Evolutionary conservation across 2,797 vertebrate genomes (phyloP).

Genomic region (Arrhamphus sclerolepis): DNA sequence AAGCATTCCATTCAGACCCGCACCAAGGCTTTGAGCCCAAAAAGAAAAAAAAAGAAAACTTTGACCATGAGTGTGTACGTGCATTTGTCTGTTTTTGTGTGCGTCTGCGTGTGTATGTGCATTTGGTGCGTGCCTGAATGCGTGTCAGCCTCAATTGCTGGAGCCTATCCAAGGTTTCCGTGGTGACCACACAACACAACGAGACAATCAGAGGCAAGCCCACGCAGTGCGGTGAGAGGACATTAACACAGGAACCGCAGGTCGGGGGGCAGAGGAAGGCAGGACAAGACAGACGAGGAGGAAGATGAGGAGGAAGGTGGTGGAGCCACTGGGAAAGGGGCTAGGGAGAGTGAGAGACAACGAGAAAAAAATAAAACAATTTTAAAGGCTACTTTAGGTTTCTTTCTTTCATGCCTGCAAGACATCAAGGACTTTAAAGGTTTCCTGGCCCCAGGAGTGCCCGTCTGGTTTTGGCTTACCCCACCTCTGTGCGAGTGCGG

Average conservation of each 20-base stretch:
- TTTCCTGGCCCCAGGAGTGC: conserved; percentile 57
- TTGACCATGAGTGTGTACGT: conserved; percentile 58
- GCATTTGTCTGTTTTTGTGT: conserved; percentile 26
- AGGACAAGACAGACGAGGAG: conserved; percentile 55
- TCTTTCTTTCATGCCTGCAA: conserved; percentile 55
- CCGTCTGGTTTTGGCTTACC: conserved; percentile 57
- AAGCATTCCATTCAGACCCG: conserved; percentile 78
- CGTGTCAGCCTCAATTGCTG: conserved; percentile 84
- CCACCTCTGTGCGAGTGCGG: conserved; percentile 30
- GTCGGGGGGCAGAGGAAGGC: conserved; percentile 78
- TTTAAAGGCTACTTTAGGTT: conserved; percentile 66
- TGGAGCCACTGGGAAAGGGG: conserved; percentile 43
- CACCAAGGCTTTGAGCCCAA: conserved; percentile 70
- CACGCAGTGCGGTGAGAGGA: conserved; percentile 85
- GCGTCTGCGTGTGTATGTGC: conserved; percentile 22
- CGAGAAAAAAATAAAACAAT: conserved; percentile 67
- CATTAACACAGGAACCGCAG: conserved; percentile 83
- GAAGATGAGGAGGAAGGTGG: conserved; percentile 59
- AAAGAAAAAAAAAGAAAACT: conserved; percentile 47
- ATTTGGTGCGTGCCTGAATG: conserved; percentile 72
- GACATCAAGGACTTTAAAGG: conserved; percentile 68
- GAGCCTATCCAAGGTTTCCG: conserved; percentile 88
- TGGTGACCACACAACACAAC: conserved; percentile 88
- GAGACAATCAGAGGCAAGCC: conserved; percentile 87
- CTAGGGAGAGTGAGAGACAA: conserved; percentile 55